A percentile compares a stretch with the other conserved stretches of the same genome.
phyloP scores from a whole-genome alignment of 2,888 invertebrate genomes.

The Thyatira batis region DNA sequence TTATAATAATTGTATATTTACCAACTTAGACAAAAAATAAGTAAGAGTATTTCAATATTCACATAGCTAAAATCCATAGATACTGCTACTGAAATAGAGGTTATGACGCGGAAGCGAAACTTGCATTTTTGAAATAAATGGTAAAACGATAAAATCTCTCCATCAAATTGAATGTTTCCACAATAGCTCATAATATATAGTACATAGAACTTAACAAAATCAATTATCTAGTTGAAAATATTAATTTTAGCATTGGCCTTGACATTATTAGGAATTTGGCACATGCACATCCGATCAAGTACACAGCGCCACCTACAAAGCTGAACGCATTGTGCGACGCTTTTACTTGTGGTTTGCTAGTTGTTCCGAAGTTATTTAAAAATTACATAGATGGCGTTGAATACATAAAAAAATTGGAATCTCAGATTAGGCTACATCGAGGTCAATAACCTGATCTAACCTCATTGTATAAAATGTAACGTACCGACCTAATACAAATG shows the following conservation, averaged over 20 bases:
- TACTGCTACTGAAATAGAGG: slow-evolving; percentile 44
- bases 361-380: neutral
- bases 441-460: slow-evolving; percentile 50
- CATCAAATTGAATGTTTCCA: neutral
- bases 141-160: neutral
- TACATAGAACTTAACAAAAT: slow-evolving; percentile 7
- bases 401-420: slow-evolving; percentile 24
- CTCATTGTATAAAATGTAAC: neutral
- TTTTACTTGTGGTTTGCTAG: neutral
- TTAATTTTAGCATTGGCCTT: slow-evolving; percentile 66
- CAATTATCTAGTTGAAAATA: slow-evolving; percentile 10
- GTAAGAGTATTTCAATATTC: too few species aligned
- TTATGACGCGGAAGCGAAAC: slow-evolving; percentile 59
- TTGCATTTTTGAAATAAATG: slow-evolving; percentile 23
- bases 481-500: too few species aligned
- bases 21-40: too few species aligned
- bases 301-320: slow-evolving; percentile 43
- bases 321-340: neutral
- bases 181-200: slow-evolving; percentile 10
- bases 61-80: slow-evolving; percentile 33
- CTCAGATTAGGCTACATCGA: slow-evolving; percentile 17
- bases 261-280: slow-evolving; percentile 73
- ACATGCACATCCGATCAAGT: slow-evolving; percentile 47
- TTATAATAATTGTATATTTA: too few species aligned
- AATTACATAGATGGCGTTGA: slow-evolving; percentile 55